Evolutionary conservation across 2,888 invertebrate species (phyloP).

Genomic region (Gastrophysa polygoni): DNA sequence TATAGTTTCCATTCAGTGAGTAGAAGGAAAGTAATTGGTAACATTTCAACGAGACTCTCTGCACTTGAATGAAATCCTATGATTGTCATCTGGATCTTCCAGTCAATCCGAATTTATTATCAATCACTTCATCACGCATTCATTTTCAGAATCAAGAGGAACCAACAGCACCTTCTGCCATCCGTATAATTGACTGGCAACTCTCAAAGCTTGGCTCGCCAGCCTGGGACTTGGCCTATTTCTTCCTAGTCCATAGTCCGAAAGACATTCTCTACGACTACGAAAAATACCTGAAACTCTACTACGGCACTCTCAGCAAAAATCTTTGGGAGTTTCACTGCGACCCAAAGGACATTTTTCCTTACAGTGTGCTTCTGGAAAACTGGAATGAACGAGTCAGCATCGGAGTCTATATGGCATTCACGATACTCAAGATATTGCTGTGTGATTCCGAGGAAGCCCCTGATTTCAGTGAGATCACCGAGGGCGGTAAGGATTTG

Average conservation of each 20-base stretch:
- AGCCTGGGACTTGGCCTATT: constrained; percentile 42
- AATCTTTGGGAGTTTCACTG: constrained; percentile 38
- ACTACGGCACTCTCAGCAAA: constrained; percentile 37
- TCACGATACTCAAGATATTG: constrained; percentile 19
- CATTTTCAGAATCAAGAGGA: constrained; percentile 27
- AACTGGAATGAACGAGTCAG: constrained; percentile 18
- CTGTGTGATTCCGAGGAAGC: constrained; percentile 18
- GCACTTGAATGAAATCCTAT: no score
- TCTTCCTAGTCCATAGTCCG: constrained; percentile 38
- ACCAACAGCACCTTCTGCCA: constrained; percentile 35
- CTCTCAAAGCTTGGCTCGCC: constrained; percentile 35
- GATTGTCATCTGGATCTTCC: no score
- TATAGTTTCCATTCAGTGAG: no score
- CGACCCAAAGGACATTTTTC: constrained; percentile 37
- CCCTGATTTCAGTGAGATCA: neutral
- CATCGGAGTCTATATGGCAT: constrained; percentile 8
- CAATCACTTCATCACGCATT: no score
- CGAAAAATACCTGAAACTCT: constrained; percentile 38
- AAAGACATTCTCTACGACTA: constrained; percentile 37
- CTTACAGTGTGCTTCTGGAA: constrained; percentile 18
- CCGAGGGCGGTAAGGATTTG: neutral
- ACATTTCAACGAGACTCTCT: no score
- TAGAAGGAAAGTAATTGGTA: no score
- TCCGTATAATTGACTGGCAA: constrained; percentile 46
- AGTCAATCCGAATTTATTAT: no score